Evolutionary conservation across 2,888 invertebrate species (phyloP).

Genomic region (Chrysomela aeneicollis): DNA sequence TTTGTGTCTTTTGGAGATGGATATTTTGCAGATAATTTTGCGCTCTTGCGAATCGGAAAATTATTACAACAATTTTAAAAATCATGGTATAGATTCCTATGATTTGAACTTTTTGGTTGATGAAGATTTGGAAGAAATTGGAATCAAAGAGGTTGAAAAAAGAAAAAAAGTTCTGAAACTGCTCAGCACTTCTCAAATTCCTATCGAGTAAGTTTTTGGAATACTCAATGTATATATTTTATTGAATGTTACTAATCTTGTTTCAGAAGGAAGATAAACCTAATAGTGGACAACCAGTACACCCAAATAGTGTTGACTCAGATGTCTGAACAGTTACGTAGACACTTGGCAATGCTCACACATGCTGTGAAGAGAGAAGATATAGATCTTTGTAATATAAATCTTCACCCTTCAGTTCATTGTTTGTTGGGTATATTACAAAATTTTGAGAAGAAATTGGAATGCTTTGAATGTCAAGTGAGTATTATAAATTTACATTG

Average conservation of each 20-base stretch:
- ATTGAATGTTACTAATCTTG: background rate
- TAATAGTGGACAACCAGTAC: conserved; percentile 34
- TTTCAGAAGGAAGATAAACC: conserved; percentile 38
- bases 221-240: too few species aligned
- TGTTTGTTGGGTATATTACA: conserved; percentile 32
- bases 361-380: conserved; percentile 40
- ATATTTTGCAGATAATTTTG: conserved; percentile 50
- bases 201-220: conserved; percentile 49
- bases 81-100: conserved; percentile 44
- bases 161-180: conserved; percentile 37
- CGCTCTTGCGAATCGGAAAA: conserved; percentile 48
- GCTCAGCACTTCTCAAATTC: conserved; percentile 46
- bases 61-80: conserved; percentile 47
- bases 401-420: conserved; percentile 32
- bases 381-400: conserved; percentile 40
- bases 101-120: conserved; percentile 48
- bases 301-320: conserved; percentile 35
- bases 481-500: too few species aligned
- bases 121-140: conserved; percentile 47
- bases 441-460: conserved; percentile 35
- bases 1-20: conserved; percentile 34
- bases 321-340: conserved; percentile 41
- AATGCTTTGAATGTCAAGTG: conserved; percentile 36
- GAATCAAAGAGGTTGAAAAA: conserved; percentile 44
- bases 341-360: conserved; percentile 42